Base-by-base conservation (phyloP, 1,140 invertebrate species). In the Cotesia vestalis region DNA sequence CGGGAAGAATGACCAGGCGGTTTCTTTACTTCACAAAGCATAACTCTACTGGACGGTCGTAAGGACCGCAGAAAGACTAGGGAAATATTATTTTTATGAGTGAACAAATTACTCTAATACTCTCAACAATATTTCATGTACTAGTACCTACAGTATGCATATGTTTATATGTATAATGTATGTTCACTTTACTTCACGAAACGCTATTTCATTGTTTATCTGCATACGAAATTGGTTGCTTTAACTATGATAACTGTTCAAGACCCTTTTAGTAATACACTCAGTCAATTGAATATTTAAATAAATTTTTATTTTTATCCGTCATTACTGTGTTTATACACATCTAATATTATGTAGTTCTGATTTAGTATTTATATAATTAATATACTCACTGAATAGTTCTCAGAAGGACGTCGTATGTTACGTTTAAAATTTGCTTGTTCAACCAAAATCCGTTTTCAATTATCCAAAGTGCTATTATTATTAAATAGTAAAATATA, bases 401-500 rank as follows among this genome's bases (percentile, higher is more conserved):
- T 9, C 40, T 46, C 11, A 46, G 40, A 11, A 46, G 6, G 6
- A 46, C 40, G 8, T 46, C 40, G 40, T 46, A 9, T 6, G 40
- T 46, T 6, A 63, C 12, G 46, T 75, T 17, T 11, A 79, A 59
- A 12, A 79, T 57, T 75, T 73, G 77, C 66, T 64, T 38, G 61
- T 75, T 71, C 2, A 77, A 51, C 78, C 77, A 78, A 38, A 78
- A 75, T 38, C 46, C 73, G 14, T 69, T 57, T 20, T 79, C 73
- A 20, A 77, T 78, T 12, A 80, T 66, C 59, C 77, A 77, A 46
- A 79, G 75, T 14, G 73, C 62, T 40, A 77, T 62, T 17, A 74
- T 71, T 38, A 80, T 74, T 12, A 78, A 52, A 68, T 80, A 79
- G 70, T 76, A 79, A 20, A 73, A 71, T n/a, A 77, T 63, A 3